Conservation (phyloP, 2,113 vertebrate species). For the Eurypyga helias region DNA sequence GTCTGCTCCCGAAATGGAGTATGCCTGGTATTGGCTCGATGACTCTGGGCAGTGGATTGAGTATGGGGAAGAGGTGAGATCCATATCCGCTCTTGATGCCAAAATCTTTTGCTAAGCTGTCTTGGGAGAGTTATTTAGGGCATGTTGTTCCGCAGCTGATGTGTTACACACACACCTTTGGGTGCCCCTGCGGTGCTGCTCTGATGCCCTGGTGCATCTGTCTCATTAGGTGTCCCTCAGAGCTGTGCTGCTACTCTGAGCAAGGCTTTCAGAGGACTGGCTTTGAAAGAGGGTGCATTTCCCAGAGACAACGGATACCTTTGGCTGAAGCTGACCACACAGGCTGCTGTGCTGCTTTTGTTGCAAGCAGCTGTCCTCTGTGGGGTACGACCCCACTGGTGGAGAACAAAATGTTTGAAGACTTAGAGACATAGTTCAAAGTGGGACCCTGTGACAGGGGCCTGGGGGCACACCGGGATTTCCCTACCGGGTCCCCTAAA, state of each 20-base stretch:
- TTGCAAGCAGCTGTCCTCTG: background rate
- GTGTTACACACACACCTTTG: fast-evolving
- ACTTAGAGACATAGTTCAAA: background rate
- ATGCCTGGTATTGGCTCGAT: conserved; percentile 85
- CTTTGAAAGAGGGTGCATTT: background rate
- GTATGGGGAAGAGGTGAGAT: conserved; percentile 81
- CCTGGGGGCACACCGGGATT: background rate
- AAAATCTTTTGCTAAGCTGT: background rate
- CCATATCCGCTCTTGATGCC: background rate
- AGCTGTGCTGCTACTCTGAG: background rate
- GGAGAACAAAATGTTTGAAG: background rate
- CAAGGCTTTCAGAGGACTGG: background rate
- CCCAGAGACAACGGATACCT: background rate
- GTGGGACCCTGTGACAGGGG: fast-evolving
- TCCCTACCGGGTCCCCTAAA: background rate
- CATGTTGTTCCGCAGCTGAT: background rate
- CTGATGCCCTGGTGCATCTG: background rate
- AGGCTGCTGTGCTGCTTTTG: background rate
- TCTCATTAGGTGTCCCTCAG: background rate
- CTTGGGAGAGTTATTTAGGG: background rate
- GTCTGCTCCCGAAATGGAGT: conserved; percentile 78
- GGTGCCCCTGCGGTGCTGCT: background rate
- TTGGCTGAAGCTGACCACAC: background rate
- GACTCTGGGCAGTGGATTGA: conserved; percentile 77
- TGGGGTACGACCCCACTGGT: background rate